Base-by-base conservation (phyloP, 35 echinoderm and acorn worm species). In the Nesometra sesokonis region DNA sequence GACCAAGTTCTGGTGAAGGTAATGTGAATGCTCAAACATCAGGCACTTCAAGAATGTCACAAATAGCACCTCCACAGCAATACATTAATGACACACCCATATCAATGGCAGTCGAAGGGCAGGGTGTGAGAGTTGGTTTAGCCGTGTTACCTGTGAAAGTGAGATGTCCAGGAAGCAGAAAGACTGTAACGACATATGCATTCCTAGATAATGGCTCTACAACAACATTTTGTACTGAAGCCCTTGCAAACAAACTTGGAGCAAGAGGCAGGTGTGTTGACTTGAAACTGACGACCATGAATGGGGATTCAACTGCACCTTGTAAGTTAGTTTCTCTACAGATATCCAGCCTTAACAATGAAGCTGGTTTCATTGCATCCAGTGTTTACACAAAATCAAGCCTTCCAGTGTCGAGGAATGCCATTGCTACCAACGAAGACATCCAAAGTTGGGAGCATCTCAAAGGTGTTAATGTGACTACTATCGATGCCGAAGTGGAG, bases 381-480 rank as follows among this genome's bases (percentile, higher is more conserved):
- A 67, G 23, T 67, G 52, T 67, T 17, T 27, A 67, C 23, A 67
- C 52, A 11, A 67, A 67, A 27, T 19, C 52, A 17, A 17, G 52
- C 52, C 21, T 67, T 13, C 52, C 52, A 17, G 52, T 67, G 9
- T 67, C 52, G 23, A 67, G 23, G 52, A 27, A 27, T 67, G 8
- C 52, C 7, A 67, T 67, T 27, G 52, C 52, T 27, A 67, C 52
- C 23, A 27, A 67, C 7, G 52, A 67, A 17, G 52, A 67, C 52
- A 67, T 93, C 17, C 29, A 90, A 13, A 76, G 76, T 81, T 84
- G 91, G 85, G 47, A 36, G n/a, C 88, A 94, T 40, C 46, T 94
- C 21, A 0, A 88, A 36, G 86, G 81, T 30, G 35, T 90, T 83
- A 37, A 83, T 31, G 19, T 94, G 29, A 57, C 88, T 38, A 31